Conservation (phyloP, 2,888 invertebrate species). For the Physocephala rufipes region DNA sequence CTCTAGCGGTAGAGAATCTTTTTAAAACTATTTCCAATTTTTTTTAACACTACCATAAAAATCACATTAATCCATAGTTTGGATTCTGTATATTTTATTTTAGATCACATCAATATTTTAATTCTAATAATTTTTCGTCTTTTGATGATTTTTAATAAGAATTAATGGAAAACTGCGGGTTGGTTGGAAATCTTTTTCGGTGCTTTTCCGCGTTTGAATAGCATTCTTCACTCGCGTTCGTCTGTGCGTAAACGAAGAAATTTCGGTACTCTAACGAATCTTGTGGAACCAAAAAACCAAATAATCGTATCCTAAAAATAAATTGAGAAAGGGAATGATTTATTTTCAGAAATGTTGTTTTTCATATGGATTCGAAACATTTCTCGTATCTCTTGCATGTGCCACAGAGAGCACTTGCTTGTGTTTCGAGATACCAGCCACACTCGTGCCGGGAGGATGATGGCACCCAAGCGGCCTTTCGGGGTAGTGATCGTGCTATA, state of each 20-base stretch:
- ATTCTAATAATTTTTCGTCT: neutral
- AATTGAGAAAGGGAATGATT: slow-evolving; percentile 46
- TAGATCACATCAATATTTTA: too few species aligned
- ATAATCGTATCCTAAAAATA: slow-evolving; percentile 54
- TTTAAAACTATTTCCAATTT: too few species aligned
- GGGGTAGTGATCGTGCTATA: neutral
- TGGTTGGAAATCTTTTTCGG: slow-evolving; percentile 35
- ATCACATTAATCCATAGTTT: slow-evolving; percentile 3
- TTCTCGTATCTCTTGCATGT: slow-evolving; percentile 9
- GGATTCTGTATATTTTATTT: neutral
- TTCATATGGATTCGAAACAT: slow-evolving; percentile 24
- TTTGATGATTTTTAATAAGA: neutral
- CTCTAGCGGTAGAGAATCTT: too few species aligned
- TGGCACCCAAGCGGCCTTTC: neutral
- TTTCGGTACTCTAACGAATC: slow-evolving; percentile 51
- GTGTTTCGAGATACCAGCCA: neutral
- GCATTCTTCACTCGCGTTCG: slow-evolving; percentile 41
- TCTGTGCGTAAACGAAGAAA: slow-evolving; percentile 54
- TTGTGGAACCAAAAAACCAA: slow-evolving; percentile 43
- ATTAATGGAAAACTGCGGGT: slow-evolving; percentile 7
- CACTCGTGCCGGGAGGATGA: slow-evolving; percentile 13
- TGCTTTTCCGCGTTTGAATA: slow-evolving; percentile 45
- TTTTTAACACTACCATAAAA: too few species aligned
- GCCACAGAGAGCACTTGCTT: slow-evolving; percentile 15
- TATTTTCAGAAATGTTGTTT: slow-evolving; percentile 47